Base-by-base conservation (phyloP, 2,797 vertebrate genomes). In the Lateolabrax maculatus region DNA sequence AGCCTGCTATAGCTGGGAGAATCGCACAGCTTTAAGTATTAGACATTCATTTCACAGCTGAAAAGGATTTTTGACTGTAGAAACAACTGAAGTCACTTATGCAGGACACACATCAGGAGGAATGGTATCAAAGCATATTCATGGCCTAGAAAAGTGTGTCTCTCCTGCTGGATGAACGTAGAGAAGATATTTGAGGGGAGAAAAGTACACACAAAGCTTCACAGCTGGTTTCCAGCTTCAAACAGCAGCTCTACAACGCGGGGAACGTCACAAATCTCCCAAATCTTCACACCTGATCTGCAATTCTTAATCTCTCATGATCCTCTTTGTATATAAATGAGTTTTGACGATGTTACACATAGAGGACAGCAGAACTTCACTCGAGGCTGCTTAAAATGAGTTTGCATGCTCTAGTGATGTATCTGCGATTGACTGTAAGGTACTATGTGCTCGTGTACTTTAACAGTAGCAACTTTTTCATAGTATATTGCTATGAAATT, bases 271-370 rank as follows among this genome's bases (percentile, higher is more conserved):
- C 29, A 58, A 44, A 74, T 48, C 16, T 21, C 8, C 0, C 4
- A 61, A 3, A 8, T 53, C 23, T 64, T 74, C 57, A 72, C 69
- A 80, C 51, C 70, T 78, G 60, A 51, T 51, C 9, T 56, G 37
- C 27, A 31, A 0, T 71, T 77, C n/a, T 71, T 55, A 75, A 80
- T 83, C 74, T 75, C 44, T 51, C 18, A n/a, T 72, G 73, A 77
- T 79, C 55, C 51, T 58, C 53, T 77, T 52, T 78, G 75, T 78
- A 58, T 62, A 41, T 6, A 57, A 67, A 77, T 57, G 16, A 57
- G 43, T 23, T 64, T 4, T 34, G 37, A 53, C 44, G 67, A 60
- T 49, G 61, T 60, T 41, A 19, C 41, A 36, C 43, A 25, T 6
- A 8, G 57, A 31, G 23, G 52, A 53, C 19, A 21, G 60, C 27